Evolutionary conservation across 2,113 vertebrate genomes (phyloP).

Genomic region (Seriola rivoliana): DNA sequence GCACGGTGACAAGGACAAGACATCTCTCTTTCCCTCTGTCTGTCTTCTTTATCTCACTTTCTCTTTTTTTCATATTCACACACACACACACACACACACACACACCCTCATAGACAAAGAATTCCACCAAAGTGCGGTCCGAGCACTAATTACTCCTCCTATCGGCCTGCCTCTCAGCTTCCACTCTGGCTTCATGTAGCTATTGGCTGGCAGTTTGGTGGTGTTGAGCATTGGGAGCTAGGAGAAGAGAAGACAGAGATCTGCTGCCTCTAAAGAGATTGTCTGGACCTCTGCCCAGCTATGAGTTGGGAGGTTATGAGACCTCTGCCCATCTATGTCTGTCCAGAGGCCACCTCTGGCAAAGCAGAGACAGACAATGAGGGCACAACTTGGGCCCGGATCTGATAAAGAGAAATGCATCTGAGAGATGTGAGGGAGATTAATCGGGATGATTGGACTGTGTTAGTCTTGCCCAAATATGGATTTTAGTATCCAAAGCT

Average conservation of each 20-base stretch:
- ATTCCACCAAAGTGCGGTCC: slow-evolving; percentile 10
- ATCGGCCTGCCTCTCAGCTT: slow-evolving; percentile 41
- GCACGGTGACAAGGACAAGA: slow-evolving; percentile 20
- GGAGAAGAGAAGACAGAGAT: slow-evolving; percentile 32
- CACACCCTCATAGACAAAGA: slow-evolving; percentile 33
- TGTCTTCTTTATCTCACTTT: slow-evolving; percentile 3
- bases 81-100: slow-evolving; percentile 24
- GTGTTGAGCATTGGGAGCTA: slow-evolving; percentile 41
- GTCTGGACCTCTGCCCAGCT: slow-evolving; percentile 49
- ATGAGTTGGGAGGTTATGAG: slow-evolving; percentile 52
- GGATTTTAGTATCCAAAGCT: slow-evolving; percentile 18
- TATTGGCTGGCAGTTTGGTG: slow-evolving; percentile 37
- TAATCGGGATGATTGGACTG: slow-evolving; percentile 20
- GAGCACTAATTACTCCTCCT: slow-evolving; percentile 59
- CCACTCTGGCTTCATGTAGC: neutral
- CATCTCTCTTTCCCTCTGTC: slow-evolving; percentile 4
- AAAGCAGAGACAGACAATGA: slow-evolving; percentile 34
- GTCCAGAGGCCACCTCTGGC: slow-evolving; percentile 47
- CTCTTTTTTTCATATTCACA: neutral
- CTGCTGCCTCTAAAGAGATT: slow-evolving; percentile 45
- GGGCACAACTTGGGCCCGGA: slow-evolving; percentile 46
- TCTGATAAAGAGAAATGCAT: slow-evolving; percentile 56
- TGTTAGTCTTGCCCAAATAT: slow-evolving; percentile 21
- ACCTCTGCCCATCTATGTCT: slow-evolving; percentile 26
- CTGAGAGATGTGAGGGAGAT: slow-evolving; percentile 35